phyloP scores from a whole-genome alignment of 2,797 vertebrate genomes.

The Gephyroberyx darwinii region DNA sequence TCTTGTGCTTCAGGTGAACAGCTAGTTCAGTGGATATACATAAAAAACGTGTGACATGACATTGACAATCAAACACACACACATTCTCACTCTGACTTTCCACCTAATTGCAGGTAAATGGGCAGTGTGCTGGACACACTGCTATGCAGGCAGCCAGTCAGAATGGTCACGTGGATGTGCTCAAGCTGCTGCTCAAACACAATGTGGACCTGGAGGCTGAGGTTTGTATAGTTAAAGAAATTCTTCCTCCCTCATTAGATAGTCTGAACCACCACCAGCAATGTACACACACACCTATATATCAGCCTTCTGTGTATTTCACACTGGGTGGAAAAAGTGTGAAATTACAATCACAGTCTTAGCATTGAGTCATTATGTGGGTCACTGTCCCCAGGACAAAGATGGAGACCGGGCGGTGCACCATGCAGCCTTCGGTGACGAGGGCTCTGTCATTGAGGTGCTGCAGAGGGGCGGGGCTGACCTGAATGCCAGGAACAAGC shows the following conservation, averaged over 20 bases:
- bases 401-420: constrained; percentile 98
- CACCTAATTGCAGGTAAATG: constrained; percentile 86
- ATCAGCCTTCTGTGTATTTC: neutral
- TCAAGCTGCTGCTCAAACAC: constrained; percentile 97
- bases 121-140: constrained; percentile 98
- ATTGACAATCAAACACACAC: neutral
- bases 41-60: constrained; percentile 31
- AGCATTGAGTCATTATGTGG: constrained; percentile 41
- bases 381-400: constrained; percentile 87
- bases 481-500: constrained; percentile 97
- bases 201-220: constrained; percentile 98
- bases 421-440: constrained; percentile 96
- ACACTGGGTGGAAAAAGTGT: constrained; percentile 3
- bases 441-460: constrained; percentile 98
- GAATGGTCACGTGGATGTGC: constrained; percentile 97
- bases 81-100: constrained; percentile 26
- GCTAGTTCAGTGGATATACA: constrained; percentile 40
- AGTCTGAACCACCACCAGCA: neutral
- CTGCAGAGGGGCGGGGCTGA: constrained; percentile 95
- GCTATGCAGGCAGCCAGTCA: constrained; percentile 99
- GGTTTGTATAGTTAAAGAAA: constrained; percentile 78
- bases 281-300: neutral
- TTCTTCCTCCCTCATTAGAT: neutral
- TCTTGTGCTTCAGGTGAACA: constrained; percentile 34
- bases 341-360: neutral